These are phyloP conservation scores for Eueremaeus valkanovi DNA, from an alignment of 2,888 invertebrate genomes.

Conservation along the genomic window DNA sequence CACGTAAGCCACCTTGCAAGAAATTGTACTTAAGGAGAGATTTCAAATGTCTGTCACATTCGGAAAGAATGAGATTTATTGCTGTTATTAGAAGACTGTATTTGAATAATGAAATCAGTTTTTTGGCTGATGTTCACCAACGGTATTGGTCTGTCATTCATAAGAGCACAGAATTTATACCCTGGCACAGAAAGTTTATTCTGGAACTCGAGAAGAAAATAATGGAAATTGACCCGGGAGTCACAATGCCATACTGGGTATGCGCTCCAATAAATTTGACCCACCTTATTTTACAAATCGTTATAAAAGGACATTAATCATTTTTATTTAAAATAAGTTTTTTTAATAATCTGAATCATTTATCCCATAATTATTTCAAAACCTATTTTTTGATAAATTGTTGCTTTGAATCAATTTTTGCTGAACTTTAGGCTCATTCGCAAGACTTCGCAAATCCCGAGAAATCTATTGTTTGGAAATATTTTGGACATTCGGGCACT, in stretches of 20 bases:
- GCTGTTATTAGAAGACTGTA: not conserved
- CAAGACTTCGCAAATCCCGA: not conserved
- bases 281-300: no score
- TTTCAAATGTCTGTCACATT: not conserved
- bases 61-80: not conserved
- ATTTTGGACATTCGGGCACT: not conserved
- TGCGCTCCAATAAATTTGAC: not conserved
- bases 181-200: not conserved
- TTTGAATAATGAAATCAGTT: not conserved
- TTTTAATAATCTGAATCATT: not conserved
- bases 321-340: not conserved
- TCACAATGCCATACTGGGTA: not conserved
- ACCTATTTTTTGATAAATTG: no score
- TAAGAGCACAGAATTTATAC: not conserved
- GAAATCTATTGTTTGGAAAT: not conserved
- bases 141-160: not conserved
- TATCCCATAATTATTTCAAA: no score
- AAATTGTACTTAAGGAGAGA: not conserved
- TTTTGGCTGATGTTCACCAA: not conserved
- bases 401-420: no score
- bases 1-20: not conserved
- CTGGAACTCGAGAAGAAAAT: not conserved
- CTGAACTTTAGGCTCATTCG: not conserved
- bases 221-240: not conserved
- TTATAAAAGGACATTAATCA: no score